phyloP scores from a whole-genome alignment of 1,140 invertebrate species.

The Mylabris phalerata region DNA sequence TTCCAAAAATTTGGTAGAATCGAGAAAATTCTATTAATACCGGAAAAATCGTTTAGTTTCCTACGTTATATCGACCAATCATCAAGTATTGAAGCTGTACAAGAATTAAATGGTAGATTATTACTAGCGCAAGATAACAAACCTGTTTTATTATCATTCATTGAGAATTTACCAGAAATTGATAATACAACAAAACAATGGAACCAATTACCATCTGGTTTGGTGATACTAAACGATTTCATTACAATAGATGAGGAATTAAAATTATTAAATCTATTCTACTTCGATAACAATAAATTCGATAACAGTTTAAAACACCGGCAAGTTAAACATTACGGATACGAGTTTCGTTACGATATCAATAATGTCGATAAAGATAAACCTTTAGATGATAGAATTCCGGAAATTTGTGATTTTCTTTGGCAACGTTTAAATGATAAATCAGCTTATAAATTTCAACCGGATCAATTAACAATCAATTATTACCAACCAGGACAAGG shows the following conservation, averaged over 20 bases:
- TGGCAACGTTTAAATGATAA: slow-evolving; percentile 53
- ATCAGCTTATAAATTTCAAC: slow-evolving; percentile 45
- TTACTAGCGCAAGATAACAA: slow-evolving; percentile 48
- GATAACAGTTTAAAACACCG: slow-evolving; percentile 68
- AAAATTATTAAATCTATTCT: slow-evolving; percentile 54
- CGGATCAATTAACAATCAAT: slow-evolving; percentile 92
- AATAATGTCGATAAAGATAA: slow-evolving; percentile 77
- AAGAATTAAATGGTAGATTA: slow-evolving; percentile 48
- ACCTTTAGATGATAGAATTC: slow-evolving; percentile 63
- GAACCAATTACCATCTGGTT: slow-evolving; percentile 55
- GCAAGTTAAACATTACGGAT: slow-evolving; percentile 89
- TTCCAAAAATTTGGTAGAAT: slow-evolving; percentile 47
- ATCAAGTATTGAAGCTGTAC: slow-evolving; percentile 47
- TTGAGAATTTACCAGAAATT: slow-evolving; percentile 44
- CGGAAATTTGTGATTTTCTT: slow-evolving; percentile 60
- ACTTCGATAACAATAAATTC: slow-evolving; percentile 46
- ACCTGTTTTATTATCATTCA: slow-evolving; percentile 59
- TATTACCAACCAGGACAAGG: slow-evolving; percentile 88
- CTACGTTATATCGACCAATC: slow-evolving; percentile 48
- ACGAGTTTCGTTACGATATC: slow-evolving; percentile 82
- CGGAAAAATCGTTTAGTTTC: slow-evolving; percentile 71
- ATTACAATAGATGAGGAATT: slow-evolving; percentile 65
- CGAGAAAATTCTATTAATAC: slow-evolving; percentile 56
- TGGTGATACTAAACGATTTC: slow-evolving; percentile 69
- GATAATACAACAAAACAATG: slow-evolving; percentile 31